Percentiles rank a stretch among this genome's conserved stretches.
phyloP scores from a whole-genome alignment of 2,113 vertebrate species.

The Chrysemys picta region DNA sequence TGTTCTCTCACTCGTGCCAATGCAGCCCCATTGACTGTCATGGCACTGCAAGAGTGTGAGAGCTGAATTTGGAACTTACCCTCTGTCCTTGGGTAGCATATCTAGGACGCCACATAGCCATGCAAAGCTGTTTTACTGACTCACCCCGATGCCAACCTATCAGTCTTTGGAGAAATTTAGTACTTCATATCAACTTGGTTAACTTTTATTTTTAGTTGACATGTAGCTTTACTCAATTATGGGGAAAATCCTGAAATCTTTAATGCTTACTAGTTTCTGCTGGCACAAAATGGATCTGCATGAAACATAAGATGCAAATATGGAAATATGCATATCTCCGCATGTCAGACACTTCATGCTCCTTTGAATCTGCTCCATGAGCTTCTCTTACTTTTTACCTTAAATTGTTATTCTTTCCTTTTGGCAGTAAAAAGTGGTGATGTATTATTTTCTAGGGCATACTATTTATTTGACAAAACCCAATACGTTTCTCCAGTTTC shows the following conservation, averaged over 20 bases:
- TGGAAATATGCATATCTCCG: not conserved
- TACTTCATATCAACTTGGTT: not conserved
- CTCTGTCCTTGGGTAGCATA: fast-evolving
- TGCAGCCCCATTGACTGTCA: not conserved
- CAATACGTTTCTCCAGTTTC: not conserved
- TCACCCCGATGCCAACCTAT: not conserved
- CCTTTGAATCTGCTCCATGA: not conserved
- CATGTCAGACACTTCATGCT: not conserved
- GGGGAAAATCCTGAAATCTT: not conserved
- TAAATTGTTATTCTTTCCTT: not conserved
- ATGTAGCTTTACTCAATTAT: not conserved
- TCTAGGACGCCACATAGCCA: not conserved
- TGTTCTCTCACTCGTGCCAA: not conserved
- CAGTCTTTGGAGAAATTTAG: not conserved
- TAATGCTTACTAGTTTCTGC: not conserved
- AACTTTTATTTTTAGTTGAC: not conserved
- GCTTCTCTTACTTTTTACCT: not conserved
- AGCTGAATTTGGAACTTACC: not conserved
- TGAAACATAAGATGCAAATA: not conserved
- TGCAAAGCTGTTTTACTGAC: not conserved
- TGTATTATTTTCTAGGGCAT: not conserved
- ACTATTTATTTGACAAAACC: not conserved
- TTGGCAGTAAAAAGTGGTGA: not conserved
- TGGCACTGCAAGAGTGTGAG: not conserved
- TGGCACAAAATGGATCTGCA: not conserved